Base-by-base conservation (phyloP, 1,140 invertebrate species). In the Pseudomyrmex sp. region DNA sequence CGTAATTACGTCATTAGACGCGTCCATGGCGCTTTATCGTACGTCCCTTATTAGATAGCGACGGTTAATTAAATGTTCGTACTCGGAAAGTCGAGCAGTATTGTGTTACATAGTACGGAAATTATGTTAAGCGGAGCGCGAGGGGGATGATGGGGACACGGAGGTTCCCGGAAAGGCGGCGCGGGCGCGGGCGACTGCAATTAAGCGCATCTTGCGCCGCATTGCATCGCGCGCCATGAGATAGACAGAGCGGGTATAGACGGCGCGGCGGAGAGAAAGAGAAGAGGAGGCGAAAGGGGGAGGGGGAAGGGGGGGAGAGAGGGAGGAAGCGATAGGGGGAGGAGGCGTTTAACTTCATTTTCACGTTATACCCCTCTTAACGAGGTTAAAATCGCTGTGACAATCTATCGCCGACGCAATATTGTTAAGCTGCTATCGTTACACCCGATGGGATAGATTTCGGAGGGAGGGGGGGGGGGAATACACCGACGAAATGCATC, bases 331-430 rank as follows among this genome's bases (percentile, higher is more conserved):
- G 52, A 26, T 66, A 83, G 79, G 52, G 26, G 26, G 62, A 70
- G 56, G 56, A 70, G 56, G 56, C 83, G 63, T 85, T 89, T 90
- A 89, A 90, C 85, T 89, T 89, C 68, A 74, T 90, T 90, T 87
- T 77, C 85, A 56, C 84, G 85, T 90, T 90, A 26, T 26, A 87
- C 84, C 75, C n/a, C 83, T 35, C 35, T 35, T 90, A 89, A 90
- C 79, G 82, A 85, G 50, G 83, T 90, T 90, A 90, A 90, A 88
- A 84, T 90, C 84, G 65, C 83, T 84, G 75, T 84, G 83, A 90
- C 75, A 82, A 80, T 75, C 83, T 75, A 90, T 89, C 76, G 84
- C 70, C 56, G 80, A 23, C 76, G 58, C 79, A 90, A 85, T 82
- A 69, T 83, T 59, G 82, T 87, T 88, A 82, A 62, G 61, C 61